Conservation (phyloP, 2,797 vertebrate genomes). For the Zenarchopterus dispar region DNA sequence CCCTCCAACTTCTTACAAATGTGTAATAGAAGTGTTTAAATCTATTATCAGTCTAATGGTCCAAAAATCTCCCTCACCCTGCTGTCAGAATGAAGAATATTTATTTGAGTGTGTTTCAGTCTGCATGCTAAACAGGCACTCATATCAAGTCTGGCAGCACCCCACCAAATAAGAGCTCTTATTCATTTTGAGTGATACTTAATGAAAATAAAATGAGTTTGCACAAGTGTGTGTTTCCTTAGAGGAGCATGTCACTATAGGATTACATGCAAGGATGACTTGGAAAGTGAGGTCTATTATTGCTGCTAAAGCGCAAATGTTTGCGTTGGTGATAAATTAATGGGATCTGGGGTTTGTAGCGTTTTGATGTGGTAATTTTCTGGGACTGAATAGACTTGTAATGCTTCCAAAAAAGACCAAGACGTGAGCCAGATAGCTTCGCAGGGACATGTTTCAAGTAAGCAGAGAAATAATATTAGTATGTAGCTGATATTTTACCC, state of each 20-base stretch:
- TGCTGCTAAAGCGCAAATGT: conserved; percentile 47
- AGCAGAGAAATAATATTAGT: conserved; percentile 53
- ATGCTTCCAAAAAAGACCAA: conserved; percentile 40
- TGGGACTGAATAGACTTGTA: conserved; percentile 44
- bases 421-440: conserved; percentile 18
- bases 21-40: conserved; percentile 29
- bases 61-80: conserved; percentile 1
- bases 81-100: conserved; percentile 19
- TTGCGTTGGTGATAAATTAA: conserved; percentile 47
- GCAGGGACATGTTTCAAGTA: conserved; percentile 56
- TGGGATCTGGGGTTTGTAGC: conserved; percentile 35
- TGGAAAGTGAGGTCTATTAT: conserved; percentile 39
- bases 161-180: conserved; percentile 60
- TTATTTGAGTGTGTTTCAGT: conserved; percentile 15
- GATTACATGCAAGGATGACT: conserved; percentile 50
- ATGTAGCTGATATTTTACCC: conserved; percentile 58
- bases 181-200: conserved; percentile 61
- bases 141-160: conserved; percentile 41
- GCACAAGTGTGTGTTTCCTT: conserved; percentile 51
- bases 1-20: conserved; percentile 32
- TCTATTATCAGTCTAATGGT: conserved; percentile 20
- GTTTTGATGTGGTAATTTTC: conserved; percentile 68
- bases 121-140: conserved; percentile 42
- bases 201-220: conserved; percentile 67
- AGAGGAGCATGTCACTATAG: conserved; percentile 25